A percentile compares a stretch with the other conserved stretches of the same genome.
phyloP scores from a whole-genome alignment of 2,888 invertebrate genomes.

The Thereva nobilitata region DNA sequence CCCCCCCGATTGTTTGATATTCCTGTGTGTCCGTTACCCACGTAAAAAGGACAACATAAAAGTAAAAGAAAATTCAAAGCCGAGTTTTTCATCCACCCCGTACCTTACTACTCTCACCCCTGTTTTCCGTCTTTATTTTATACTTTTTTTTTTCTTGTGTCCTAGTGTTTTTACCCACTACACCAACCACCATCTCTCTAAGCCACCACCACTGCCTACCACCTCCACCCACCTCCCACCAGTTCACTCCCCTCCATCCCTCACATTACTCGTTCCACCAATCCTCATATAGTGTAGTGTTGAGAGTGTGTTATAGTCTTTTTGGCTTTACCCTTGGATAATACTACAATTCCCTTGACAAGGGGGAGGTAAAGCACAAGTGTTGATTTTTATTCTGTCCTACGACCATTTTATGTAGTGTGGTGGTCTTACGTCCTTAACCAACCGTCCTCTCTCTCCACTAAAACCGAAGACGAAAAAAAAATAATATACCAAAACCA shows the following conservation, averaged over 20 bases:
- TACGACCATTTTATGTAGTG: slow-evolving; percentile 33
- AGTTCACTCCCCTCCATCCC: background rate
- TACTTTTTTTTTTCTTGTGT: too few species aligned
- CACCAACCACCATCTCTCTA: too few species aligned
- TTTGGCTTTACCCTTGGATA: slow-evolving; percentile 21
- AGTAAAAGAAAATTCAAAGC: slow-evolving; percentile 28
- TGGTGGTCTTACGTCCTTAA: background rate
- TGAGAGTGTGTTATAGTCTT: slow-evolving; percentile 26
- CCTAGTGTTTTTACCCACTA: too few species aligned
- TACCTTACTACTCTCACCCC: too few species aligned
- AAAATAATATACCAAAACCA: too few species aligned
- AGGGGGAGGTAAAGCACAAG: slow-evolving; percentile 16
- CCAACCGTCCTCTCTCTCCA: too few species aligned
- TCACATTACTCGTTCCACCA: slow-evolving; percentile 1
- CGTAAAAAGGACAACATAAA: slow-evolving; percentile 26
- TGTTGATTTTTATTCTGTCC: slow-evolving; percentile 33
- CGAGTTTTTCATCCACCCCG: slow-evolving; percentile 12
- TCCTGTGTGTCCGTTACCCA: slow-evolving; percentile 12
- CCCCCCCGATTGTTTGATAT: slow-evolving; percentile 16
- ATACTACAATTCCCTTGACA: slow-evolving; percentile 32
- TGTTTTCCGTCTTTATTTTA: too few species aligned
- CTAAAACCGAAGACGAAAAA: too few species aligned
- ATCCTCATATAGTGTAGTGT: slow-evolving; percentile 1
- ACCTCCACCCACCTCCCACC: too few species aligned
- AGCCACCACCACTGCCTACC: too few species aligned